Conservation (phyloP, 2,797 vertebrate genomes). For the Coracias cyanogaster region DNA sequence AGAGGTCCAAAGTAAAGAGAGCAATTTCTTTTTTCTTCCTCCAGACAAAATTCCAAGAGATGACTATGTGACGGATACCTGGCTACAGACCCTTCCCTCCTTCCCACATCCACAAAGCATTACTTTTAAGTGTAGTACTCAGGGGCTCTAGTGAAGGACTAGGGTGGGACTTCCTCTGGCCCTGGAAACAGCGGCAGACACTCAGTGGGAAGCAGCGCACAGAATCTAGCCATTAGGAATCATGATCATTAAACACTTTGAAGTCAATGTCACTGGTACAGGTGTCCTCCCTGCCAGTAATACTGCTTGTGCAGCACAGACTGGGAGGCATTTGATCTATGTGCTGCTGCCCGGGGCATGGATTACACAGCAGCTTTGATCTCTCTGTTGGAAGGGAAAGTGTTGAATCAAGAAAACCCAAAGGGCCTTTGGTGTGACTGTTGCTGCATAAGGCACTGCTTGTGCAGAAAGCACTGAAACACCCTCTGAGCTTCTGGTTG, state of each 20-base stretch:
- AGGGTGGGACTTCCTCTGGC: not conserved
- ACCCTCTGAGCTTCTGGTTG: not conserved
- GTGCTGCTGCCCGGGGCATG: slow-evolving; percentile 31
- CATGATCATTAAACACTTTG: not conserved
- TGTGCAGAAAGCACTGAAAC: not conserved
- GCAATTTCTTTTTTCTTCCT: not conserved
- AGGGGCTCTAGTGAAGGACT: not conserved
- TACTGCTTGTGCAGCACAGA: slow-evolving; percentile 3
- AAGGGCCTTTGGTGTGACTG: slow-evolving; percentile 48
- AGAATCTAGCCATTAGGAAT: not conserved
- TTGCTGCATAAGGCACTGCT: not conserved
- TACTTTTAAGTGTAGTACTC: not conserved
- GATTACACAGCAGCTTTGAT: slow-evolving; percentile 65
- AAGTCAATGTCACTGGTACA: slow-evolving; percentile 9
- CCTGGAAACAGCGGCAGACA: not conserved
- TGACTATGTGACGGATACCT: not conserved
- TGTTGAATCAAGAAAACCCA: slow-evolving; percentile 26
- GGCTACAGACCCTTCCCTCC: not conserved
- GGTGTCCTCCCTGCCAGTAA: not conserved
- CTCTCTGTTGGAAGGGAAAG: slow-evolving; percentile 47
- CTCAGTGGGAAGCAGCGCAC: not conserved
- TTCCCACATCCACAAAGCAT: not conserved
- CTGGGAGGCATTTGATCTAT: slow-evolving; percentile 43
- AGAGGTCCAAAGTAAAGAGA: not conserved
- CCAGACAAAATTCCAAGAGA: slow-evolving; percentile 22